Evolutionary conservation across 2,888 invertebrate genomes (phyloP).

Genomic region (Eretmocerus hayati): DNA sequence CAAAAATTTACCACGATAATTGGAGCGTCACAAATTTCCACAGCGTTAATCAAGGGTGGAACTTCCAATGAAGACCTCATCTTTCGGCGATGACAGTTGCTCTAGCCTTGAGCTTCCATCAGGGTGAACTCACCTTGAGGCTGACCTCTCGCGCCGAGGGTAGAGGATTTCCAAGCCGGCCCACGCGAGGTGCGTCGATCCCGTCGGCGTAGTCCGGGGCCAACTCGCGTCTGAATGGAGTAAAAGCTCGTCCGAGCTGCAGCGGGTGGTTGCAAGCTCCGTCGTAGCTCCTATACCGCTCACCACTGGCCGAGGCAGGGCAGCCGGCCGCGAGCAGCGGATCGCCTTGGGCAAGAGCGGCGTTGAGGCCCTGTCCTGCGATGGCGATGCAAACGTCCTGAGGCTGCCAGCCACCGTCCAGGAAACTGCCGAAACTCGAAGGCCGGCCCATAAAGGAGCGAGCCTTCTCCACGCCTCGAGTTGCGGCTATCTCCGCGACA

Average conservation of each 20-base stretch:
- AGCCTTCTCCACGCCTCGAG: conserved; percentile 51
- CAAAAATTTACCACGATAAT: too few species aligned
- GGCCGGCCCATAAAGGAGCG: conserved; percentile 35
- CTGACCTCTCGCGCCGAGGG: conserved; percentile 75
- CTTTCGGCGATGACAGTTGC: too few species aligned
- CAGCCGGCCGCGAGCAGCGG: too few species aligned
- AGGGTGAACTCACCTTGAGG: conserved; percentile 38
- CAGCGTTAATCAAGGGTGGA: too few species aligned
- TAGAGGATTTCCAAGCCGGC: conserved; percentile 50
- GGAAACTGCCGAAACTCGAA: conserved; percentile 33
- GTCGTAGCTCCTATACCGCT: conserved; percentile 60
- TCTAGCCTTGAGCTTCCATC: too few species aligned
- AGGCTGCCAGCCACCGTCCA: conserved; percentile 33
- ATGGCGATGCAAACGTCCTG: neutral
- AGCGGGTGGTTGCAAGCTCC: conserved; percentile 71
- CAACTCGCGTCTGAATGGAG: conserved; percentile 67
- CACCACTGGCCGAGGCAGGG: neutral
- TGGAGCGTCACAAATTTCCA: too few species aligned
- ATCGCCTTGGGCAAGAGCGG: too few species aligned
- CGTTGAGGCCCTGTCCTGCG: neutral
- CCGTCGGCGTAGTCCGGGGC: conserved; percentile 73
- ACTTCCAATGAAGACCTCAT: too few species aligned
- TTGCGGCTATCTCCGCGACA: conserved; percentile 63
- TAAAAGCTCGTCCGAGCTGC: conserved; percentile 65
- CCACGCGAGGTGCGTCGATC: conserved; percentile 55